Evolutionary conservation across 1,140 invertebrate genomes (phyloP).

Genomic region (Drosophila triauraria): DNA sequence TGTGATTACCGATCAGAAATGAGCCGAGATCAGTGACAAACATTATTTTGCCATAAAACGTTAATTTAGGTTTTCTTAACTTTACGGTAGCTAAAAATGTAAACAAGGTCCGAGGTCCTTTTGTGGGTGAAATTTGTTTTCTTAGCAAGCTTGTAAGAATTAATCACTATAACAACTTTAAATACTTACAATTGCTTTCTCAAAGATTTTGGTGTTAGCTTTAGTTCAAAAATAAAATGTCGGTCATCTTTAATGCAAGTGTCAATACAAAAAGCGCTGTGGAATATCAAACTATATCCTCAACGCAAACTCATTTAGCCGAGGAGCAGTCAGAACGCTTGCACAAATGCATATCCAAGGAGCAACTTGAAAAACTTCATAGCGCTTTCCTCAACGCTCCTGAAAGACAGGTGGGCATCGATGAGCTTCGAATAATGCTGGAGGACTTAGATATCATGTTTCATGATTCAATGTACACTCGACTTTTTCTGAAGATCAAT

Average conservation of each 20-base stretch:
- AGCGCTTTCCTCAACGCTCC: constrained; percentile 27
- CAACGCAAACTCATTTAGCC: constrained; percentile 26
- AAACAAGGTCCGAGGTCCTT: too few species aligned
- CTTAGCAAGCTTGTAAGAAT: too few species aligned
- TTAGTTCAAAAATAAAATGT: constrained; percentile 29
- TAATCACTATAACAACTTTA: too few species aligned
- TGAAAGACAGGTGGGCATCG: constrained; percentile 29
- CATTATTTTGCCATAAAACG: too few species aligned
- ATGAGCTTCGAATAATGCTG: constrained; percentile 49
- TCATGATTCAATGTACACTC: constrained; percentile 61
- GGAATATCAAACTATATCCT: constrained; percentile 69
- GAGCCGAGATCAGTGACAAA: too few species aligned
- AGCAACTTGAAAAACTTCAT: constrained; percentile 55
- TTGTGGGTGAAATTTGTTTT: too few species aligned
- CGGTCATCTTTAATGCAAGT: constrained; percentile 28
- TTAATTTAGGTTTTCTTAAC: too few species aligned
- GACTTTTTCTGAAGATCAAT: constrained; percentile 85
- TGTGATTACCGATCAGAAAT: too few species aligned
- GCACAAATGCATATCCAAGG: constrained; percentile 62
- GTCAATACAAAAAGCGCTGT: constrained; percentile 41
- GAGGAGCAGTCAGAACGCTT: constrained; percentile 62
- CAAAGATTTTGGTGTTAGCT: too few species aligned
- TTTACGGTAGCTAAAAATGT: too few species aligned
- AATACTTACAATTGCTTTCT: too few species aligned
- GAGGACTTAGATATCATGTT: constrained; percentile 56